Percentiles rank a stretch among this genome's conserved stretches.
phyloP scores from a whole-genome alignment of 1,140 invertebrate species.

The Piezodorus guildinii region DNA sequence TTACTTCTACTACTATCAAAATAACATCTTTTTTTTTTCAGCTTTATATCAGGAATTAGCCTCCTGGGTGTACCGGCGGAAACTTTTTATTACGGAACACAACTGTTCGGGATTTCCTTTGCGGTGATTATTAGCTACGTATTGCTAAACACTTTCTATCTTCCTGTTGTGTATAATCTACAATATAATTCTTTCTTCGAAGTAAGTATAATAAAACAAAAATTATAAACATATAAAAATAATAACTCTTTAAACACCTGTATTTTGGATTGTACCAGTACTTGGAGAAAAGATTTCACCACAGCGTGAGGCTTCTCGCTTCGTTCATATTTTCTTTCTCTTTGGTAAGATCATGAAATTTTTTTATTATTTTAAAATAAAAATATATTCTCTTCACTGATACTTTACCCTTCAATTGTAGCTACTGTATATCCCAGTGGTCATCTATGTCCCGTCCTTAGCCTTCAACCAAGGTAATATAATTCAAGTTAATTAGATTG shows the following conservation, averaged over 20 bases:
- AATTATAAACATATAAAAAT: background rate
- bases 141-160: background rate
- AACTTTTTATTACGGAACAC: constrained; percentile 73
- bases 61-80: constrained; percentile 78
- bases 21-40: too few species aligned
- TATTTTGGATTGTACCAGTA: constrained; percentile 46
- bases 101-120: constrained; percentile 36
- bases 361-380: background rate
- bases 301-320: constrained; percentile 46
- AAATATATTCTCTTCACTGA: background rate
- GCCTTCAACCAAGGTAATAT: constrained; percentile 32
- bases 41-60: constrained; percentile 80
- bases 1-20: too few species aligned
- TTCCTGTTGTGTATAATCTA: constrained; percentile 5
- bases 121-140: background rate
- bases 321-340: constrained; percentile 49
- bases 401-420: constrained; percentile 10
- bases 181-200: constrained; percentile 18
- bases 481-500: background rate
- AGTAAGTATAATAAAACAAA: constrained; percentile 5
- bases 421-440: constrained; percentile 31
- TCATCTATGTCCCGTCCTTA: constrained; percentile 34
- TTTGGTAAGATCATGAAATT: constrained; percentile 34
- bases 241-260: background rate
- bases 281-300: constrained; percentile 53